phyloP scores from a whole-genome alignment of 64 coral and sea anemone species.

The Pocillopora verrucosa region DNA sequence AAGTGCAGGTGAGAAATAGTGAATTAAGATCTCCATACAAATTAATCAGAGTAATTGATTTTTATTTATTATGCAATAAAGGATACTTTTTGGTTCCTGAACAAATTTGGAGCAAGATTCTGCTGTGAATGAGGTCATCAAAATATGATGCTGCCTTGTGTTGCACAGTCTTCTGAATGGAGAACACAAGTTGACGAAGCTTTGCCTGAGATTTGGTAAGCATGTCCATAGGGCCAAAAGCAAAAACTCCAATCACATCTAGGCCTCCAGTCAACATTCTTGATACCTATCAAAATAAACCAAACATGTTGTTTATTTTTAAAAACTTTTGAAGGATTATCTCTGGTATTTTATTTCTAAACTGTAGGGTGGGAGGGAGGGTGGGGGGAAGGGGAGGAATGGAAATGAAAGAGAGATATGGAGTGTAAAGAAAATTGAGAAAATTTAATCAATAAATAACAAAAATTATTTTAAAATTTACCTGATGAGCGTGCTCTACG shows the following conservation, averaged over 20 bases:
- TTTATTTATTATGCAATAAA: not conserved
- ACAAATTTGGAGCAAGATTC: constrained; percentile 67
- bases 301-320: no score
- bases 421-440: no score
- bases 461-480: not conserved
- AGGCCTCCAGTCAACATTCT: constrained; percentile 63
- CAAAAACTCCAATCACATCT: constrained; percentile 57
- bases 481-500: constrained; percentile 57
- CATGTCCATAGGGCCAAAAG: constrained; percentile 65
- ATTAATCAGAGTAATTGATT: not conserved
- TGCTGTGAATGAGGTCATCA: constrained; percentile 36
- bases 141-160: constrained; percentile 50
- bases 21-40: no score
- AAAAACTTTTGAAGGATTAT: no score
- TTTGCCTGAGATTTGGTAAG: constrained; percentile 45
- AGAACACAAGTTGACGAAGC: constrained; percentile 46
- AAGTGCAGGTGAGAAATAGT: no score
- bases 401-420: not conserved
- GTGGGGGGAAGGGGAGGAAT: not conserved
- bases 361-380: no score
- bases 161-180: constrained; percentile 35
- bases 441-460: not conserved
- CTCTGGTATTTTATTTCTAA: no score
- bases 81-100: constrained; percentile 75
- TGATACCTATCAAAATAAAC: constrained; percentile 31